phyloP scores from a whole-genome alignment of 1,140 invertebrate species.

The Temnothorax longispinosus region DNA sequence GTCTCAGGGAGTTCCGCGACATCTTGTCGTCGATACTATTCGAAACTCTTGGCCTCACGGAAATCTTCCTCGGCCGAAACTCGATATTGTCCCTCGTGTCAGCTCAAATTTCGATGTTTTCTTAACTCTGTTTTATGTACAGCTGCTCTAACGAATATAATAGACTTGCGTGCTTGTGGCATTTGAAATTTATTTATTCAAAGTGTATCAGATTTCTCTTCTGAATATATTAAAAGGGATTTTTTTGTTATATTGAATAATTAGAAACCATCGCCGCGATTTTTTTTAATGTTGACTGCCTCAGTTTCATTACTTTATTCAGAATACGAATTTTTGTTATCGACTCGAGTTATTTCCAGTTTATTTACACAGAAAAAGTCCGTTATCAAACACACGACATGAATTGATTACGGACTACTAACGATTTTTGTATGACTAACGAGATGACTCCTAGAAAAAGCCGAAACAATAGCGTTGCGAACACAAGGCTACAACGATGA shows the following conservation, averaged over 20 bases:
- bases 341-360: not conserved
- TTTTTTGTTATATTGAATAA: not conserved
- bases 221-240: not conserved
- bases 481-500: conserved; percentile 4
- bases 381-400: conserved; percentile 15
- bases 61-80: conserved; percentile 33
- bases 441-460: not conserved
- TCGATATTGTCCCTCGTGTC: conserved; percentile 28
- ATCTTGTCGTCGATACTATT: conserved; percentile 54
- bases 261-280: not conserved
- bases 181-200: not conserved
- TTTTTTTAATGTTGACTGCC: not conserved
- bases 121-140: not conserved
- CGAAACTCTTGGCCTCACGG: conserved; percentile 37
- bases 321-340: conserved; percentile 28
- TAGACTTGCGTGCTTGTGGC: not conserved
- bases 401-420: conserved; percentile 31
- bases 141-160: not conserved
- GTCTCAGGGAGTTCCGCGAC: conserved; percentile 46
- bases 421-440: not conserved
- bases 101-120: conserved; percentile 47
- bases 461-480: conserved; percentile 21
- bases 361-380: conserved; percentile 13
- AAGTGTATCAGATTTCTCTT: not conserved
- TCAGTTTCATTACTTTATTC: not conserved